Evolutionary conservation across 1,140 invertebrate species (phyloP), one percentile per base, ranked within the genome.

Genomic region (Diplogasteroides magnus): DNA sequence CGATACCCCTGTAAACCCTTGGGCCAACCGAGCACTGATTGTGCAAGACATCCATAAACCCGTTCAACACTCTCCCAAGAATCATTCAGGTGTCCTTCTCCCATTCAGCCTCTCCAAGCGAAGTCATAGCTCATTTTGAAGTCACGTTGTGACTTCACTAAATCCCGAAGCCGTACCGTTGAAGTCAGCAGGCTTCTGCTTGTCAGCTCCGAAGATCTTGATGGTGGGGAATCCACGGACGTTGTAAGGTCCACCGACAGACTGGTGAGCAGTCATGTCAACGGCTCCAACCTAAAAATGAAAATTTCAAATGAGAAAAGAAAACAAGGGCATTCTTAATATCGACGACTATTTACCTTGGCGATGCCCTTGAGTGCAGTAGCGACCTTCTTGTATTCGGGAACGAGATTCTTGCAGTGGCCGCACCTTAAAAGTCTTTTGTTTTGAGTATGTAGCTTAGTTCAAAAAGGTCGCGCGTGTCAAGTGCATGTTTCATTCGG

Each of bases 221-320:
- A 98, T 90, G 0, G 94, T 97, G 25, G 96, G 96, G 83, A 97
- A 98, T 66, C 96, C 94, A 78, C 87, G 85, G 58, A 98, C 89
- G 64, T 89, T 89, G 86, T 89, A 97, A 80, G 90, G 89, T 27
- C 88, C 86, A 27, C 88, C 90, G 19, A 97, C 82, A 23, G 90
- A 89, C 78, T 90, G 90, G 79, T 98, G 90, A 28, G 91, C 88
- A 84, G 97, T 93, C 23, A 90, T 91, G 87, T 98, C 90, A 0
- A 97, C 89, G 13, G 91, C 92, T 61, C 92, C 94, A 25, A 48
- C 37, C 65, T 66, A 56, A 29, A 64, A 29, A 69, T 2, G 14
- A 6, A 56, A 72, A 71, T 25, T 55, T 55, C 29, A 65, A 68
- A 23, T 66, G 77, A 90, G 89, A 79, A 97, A 89, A 31, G 23